These are phyloP conservation scores for Drosophila virilis DNA, from an alignment of 1,140 invertebrate genomes.

Conservation along the genomic window DNA sequence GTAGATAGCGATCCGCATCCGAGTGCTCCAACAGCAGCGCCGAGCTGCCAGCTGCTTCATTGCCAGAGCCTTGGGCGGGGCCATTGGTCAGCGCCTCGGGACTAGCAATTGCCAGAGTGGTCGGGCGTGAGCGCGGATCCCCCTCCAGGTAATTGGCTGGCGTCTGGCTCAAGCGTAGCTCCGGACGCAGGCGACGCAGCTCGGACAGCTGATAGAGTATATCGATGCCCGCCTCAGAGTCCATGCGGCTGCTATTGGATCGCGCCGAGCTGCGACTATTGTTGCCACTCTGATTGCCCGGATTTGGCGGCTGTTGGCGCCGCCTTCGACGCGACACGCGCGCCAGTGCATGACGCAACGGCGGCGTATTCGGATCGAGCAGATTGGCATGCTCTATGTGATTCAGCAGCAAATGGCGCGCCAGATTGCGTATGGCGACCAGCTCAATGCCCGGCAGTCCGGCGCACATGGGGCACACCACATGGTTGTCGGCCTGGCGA, in stretches of 20 bases:
- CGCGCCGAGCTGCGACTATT: not conserved
- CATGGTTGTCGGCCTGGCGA: slow-evolving; percentile 44
- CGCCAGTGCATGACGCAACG: slow-evolving; percentile 27
- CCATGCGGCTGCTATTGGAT: slow-evolving; percentile 1
- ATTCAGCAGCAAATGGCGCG: slow-evolving; percentile 56
- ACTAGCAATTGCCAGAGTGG: slow-evolving; percentile 7
- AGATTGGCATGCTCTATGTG: slow-evolving; percentile 67
- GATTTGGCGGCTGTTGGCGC: slow-evolving; percentile 15
- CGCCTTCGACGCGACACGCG: slow-evolving; percentile 37
- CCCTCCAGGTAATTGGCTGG: slow-evolving; percentile 22
- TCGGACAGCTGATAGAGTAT: slow-evolving; percentile 42
- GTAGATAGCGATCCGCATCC: slow-evolving; percentile 34
- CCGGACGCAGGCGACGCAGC: slow-evolving; percentile 31
- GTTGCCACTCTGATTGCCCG: not conserved
- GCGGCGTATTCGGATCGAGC: slow-evolving; percentile 58
- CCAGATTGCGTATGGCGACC: slow-evolving; percentile 54
- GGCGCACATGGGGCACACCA: slow-evolving; percentile 68
- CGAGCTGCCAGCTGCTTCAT: not conserved
- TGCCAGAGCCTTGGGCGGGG: not conserved
- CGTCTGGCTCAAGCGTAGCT: slow-evolving; percentile 7
- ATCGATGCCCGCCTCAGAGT: slow-evolving; percentile 35
- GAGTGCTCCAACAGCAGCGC: not conserved
- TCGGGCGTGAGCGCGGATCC: slow-evolving; percentile 12
- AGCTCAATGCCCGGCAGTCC: slow-evolving; percentile 43
- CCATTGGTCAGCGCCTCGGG: not conserved